Evolutionary conservation across 2,113 vertebrate genomes (phyloP), one percentile per base, ranked within the genome.

Genomic region (Planiliza haematocheilus): DNA sequence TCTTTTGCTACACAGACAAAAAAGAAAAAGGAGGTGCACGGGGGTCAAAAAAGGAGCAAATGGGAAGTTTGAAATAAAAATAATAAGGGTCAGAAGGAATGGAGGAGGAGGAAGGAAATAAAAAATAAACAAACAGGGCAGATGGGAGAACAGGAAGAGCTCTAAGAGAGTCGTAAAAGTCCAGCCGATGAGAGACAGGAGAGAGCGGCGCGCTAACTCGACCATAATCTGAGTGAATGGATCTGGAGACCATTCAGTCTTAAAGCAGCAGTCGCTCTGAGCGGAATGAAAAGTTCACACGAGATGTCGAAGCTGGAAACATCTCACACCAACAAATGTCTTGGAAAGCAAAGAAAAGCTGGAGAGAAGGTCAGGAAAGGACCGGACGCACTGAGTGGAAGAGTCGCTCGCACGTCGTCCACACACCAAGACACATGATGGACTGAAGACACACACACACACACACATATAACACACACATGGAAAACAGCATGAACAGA

Each of bases 1-100:
- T 96, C 96, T 99, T 99, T 98, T 98, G 98, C 97, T 99, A 98
- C 94, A 96, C 95, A 95, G 90, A 93, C 95, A 49, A 74, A n/a
- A 45, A 75, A 59, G 16, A 57, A 64, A 51, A 55, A 83, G 84
- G 79, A 77, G 61, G 83, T 66, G 85, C 75, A 86, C 2, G 36
- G 57, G 67, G 84, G 72, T 86, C 82, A 88, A 86, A 79, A 94
- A 92, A 93, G 86, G 76, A 89, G 77, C 71, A 85, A 71, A 71
- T 66, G 76, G 88, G 80, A 89, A 52, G 73, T 69, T 70, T 62
- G 53, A 84, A 84, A 70, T 43, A n/a, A 86, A 85, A 84, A 86
- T 83, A 21, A 72, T 68, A 68, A 76, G 50, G 77, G 5, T 10
- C n/a, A n/a, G n/a, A n/a, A n/a, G n/a, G n/a, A n/a, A n/a, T n/a